These are phyloP conservation scores for Centroberyx gerrardi DNA, from an alignment of 2,797 vertebrate species.

Conservation along the genomic window DNA sequence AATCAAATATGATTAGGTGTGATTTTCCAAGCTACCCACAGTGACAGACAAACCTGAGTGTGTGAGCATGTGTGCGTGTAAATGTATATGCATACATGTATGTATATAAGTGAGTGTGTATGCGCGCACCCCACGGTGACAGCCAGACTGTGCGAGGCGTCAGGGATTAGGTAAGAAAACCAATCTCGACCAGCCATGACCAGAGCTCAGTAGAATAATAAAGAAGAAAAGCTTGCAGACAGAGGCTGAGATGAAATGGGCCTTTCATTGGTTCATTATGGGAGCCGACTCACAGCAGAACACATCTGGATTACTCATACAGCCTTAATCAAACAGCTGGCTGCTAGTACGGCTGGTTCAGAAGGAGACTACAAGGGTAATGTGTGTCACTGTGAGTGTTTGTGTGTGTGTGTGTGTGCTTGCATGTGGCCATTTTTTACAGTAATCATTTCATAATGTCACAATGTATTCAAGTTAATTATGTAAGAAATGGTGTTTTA, in stretches of 20 bases:
- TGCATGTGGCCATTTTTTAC: constrained; percentile 5
- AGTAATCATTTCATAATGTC: background rate
- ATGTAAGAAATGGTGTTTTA: constrained; percentile 14
- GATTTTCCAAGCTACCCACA: constrained; percentile 51
- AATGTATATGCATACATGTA: background rate
- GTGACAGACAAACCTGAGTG: constrained; percentile 25
- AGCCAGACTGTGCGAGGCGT: constrained; percentile 62
- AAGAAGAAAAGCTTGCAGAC: constrained; percentile 69
- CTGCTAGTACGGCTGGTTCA: constrained; percentile 1
- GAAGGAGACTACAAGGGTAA: constrained; percentile 32
- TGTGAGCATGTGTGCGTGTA: background rate
- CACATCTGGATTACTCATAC: constrained; percentile 80
- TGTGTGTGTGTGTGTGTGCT: constrained; percentile 1
- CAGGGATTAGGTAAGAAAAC: constrained; percentile 72
- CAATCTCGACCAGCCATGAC: constrained; percentile 66
- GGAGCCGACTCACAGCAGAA: constrained; percentile 54
- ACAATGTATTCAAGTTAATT: constrained; percentile 7
- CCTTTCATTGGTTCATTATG: constrained; percentile 73
- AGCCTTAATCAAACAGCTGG: constrained; percentile 73
- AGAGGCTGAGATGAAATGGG: constrained; percentile 61
- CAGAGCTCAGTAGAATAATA: constrained; percentile 67
- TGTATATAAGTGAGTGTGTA: constrained; percentile 18
- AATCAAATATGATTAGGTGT: constrained; percentile 54
- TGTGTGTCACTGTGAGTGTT: constrained; percentile 21
- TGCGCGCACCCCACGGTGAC: constrained; percentile 32